These are phyloP conservation scores for Lanistes nyassanus DNA, from an alignment of 1,140 invertebrate genomes.

Conservation along the genomic window DNA sequence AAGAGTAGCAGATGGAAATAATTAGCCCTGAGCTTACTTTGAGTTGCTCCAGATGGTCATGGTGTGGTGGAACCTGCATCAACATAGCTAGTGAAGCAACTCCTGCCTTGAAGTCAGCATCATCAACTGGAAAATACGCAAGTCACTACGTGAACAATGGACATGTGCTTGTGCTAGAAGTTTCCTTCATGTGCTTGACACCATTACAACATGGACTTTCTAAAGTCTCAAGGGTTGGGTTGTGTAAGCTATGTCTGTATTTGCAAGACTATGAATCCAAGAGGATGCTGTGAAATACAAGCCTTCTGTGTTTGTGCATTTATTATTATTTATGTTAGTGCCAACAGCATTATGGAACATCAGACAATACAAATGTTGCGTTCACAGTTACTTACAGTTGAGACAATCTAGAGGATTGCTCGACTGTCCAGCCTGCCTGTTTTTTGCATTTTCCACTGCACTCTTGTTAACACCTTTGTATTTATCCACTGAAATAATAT, in stretches of 20 bases:
- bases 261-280: too few relatives aligned
- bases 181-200: too few relatives aligned
- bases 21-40: constrained; percentile 62
- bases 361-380: background rate
- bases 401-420: constrained; percentile 85
- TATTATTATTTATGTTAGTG: background rate
- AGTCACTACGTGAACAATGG: background rate
- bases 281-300: too few relatives aligned
- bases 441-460: constrained; percentile 70
- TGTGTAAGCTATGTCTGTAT: too few relatives aligned
- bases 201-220: too few relatives aligned
- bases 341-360: background rate
- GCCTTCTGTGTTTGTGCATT: too few relatives aligned
- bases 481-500: constrained; percentile 74
- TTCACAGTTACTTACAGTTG: constrained; percentile 78
- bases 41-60: constrained; percentile 81
- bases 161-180: background rate
- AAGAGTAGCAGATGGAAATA: background rate
- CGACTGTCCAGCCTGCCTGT: constrained; percentile 74
- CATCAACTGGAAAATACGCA: constrained; percentile 76
- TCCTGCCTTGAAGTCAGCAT: constrained; percentile 84
- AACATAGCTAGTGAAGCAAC: constrained; percentile 81
- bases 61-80: constrained; percentile 82
- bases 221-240: too few relatives aligned
- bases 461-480: constrained; percentile 77